These are phyloP conservation scores for Caenorhabditis sp. DNA, from an alignment of 2,888 invertebrate genomes.

Conservation along the genomic window DNA sequence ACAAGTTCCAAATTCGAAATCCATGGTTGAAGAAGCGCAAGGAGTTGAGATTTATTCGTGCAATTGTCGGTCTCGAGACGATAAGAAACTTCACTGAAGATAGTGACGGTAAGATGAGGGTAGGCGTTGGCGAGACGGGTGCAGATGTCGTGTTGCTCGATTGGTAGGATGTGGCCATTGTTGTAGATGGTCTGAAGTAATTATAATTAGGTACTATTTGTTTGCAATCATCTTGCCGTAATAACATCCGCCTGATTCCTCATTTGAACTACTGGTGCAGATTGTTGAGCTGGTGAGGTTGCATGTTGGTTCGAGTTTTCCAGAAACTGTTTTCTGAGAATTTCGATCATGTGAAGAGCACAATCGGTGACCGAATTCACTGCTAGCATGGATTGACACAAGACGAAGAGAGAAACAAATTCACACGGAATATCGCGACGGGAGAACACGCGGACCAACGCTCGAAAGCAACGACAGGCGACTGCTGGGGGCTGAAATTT, in stretches of 20 bases:
- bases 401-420: constrained; percentile 91
- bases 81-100: constrained; percentile 98
- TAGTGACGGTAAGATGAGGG: constrained; percentile 98
- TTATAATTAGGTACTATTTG: too few species aligned
- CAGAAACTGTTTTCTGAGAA: constrained; percentile 95
- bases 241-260: constrained; percentile 47
- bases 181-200: constrained; percentile 27
- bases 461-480: constrained; percentile 96
- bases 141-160: constrained; percentile 92
- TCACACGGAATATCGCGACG: constrained; percentile 96
- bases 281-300: constrained; percentile 47
- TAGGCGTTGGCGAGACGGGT: constrained; percentile 94
- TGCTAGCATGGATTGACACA: constrained; percentile 87
- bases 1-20: constrained; percentile 98
- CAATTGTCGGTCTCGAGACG: constrained; percentile 96
- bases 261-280: constrained; percentile 51
- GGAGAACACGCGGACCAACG: constrained; percentile 96
- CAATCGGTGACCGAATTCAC: constrained; percentile 84
- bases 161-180: constrained; percentile 87
- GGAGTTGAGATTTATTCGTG: constrained; percentile 92
- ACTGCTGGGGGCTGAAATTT: constrained; percentile 85
- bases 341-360: constrained; percentile 93
- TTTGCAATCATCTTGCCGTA: too few species aligned
- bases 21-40: constrained; percentile 97
- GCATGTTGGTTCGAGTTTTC: constrained; percentile 83